Percentiles rank a stretch among this genome's conserved stretches.
Conservation (phyloP, 2,888 invertebrate species). For the Ganaspis brasiliensis region DNA sequence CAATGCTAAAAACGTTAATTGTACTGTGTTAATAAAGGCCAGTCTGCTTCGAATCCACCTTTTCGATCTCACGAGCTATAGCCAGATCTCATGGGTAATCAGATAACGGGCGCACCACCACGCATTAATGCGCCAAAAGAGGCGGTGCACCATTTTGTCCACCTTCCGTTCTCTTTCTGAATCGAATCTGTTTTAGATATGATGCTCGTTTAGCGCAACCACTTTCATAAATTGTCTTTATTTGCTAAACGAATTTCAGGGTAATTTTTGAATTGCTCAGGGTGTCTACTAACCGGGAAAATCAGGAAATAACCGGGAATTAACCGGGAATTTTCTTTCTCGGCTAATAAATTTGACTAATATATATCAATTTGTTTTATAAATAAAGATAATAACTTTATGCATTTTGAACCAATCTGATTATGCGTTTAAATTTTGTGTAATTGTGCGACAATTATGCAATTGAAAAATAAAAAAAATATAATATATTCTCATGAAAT, state of each 20-base stretch:
- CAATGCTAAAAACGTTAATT: constrained; percentile 63
- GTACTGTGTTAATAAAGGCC: constrained; percentile 57
- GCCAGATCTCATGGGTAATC: constrained; percentile 62
- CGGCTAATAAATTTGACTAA: no score
- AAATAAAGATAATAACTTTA: no score
- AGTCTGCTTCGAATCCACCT: constrained; percentile 39
- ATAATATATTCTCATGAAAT: no score
- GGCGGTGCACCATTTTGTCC: constrained; percentile 41
- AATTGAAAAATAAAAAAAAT: no score
- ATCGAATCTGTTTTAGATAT: constrained; percentile 22
- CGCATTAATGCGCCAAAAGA: constrained; percentile 60
- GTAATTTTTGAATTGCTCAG: no score
- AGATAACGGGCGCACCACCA: constrained; percentile 49
- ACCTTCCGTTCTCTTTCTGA: constrained; percentile 41
- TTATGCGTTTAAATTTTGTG: no score
- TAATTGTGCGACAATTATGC: no score
- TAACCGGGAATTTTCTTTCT: no score
- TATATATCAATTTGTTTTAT: no score
- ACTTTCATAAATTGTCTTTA: background rate
- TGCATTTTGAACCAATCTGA: no score
- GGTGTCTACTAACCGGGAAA: no score
- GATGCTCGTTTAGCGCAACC: constrained; percentile 3
- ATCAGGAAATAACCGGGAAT: no score
- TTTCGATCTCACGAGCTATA: constrained; percentile 46
- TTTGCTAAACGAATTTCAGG: background rate